Evolutionary conservation across 2,888 invertebrate species (phyloP).

Genomic region (Neoascia interrupta): DNA sequence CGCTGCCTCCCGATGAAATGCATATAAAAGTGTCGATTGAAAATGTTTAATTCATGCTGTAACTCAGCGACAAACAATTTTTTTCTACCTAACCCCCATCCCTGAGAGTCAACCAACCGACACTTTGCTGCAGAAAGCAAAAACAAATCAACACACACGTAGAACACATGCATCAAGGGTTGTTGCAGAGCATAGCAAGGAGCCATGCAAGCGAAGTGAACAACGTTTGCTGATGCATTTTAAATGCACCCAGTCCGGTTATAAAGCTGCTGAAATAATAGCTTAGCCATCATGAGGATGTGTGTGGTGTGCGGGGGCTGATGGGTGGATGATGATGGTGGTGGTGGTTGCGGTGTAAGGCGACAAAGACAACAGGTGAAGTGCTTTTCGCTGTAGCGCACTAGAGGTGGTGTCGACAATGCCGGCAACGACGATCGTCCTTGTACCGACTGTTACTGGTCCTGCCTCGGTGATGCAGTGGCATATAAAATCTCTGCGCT

Average conservation of each 20-base stretch:
- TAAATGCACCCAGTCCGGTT: conserved; percentile 70
- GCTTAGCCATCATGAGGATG: conserved; percentile 61
- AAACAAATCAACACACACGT: conserved; percentile 62
- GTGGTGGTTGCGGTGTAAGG: conserved; percentile 62
- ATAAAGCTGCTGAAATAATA: conserved; percentile 70
- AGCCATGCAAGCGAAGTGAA: conserved; percentile 53
- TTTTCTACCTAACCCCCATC: conserved; percentile 12
- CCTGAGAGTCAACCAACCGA: conserved; percentile 41
- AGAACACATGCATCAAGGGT: conserved; percentile 50
- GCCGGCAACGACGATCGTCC: background rate
- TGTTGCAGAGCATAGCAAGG: conserved; percentile 5
- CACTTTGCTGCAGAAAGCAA: conserved; percentile 19
- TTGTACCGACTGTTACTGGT: conserved; percentile 12
- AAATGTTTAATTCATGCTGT: conserved; percentile 68
- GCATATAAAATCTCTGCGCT: conserved; percentile 66
- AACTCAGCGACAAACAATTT: conserved; percentile 66
- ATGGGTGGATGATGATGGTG: conserved; percentile 23
- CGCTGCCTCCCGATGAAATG: conserved; percentile 21
- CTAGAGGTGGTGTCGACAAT: conserved; percentile 49
- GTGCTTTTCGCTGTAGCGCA: conserved; percentile 67
- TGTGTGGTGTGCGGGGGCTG: conserved; percentile 19
- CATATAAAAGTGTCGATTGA: conserved; percentile 69
- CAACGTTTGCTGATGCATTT: conserved; percentile 70
- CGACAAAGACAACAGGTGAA: conserved; percentile 70
- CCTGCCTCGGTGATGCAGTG: conserved; percentile 28